phyloP scores from a whole-genome alignment of 35 echinoderm and acorn worm genomes.

The Chiridota heheva region DNA sequence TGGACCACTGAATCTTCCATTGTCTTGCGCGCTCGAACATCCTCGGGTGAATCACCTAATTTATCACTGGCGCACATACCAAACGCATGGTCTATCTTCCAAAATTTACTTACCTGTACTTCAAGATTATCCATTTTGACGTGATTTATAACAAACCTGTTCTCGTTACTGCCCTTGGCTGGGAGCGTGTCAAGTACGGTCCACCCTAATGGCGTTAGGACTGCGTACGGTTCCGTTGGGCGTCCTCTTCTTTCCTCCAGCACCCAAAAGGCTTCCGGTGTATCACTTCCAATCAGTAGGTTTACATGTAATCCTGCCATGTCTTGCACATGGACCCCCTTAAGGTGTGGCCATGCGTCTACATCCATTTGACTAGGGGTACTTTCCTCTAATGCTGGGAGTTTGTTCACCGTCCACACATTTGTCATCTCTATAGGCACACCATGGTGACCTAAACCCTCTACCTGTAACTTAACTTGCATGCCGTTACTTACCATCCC shows the following conservation, averaged over 20 bases:
- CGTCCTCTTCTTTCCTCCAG: background rate
- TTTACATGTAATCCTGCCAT: background rate
- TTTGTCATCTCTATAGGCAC: conserved; percentile 27
- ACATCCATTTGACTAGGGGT: conserved; percentile 30
- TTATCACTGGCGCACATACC: background rate
- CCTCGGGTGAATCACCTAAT: conserved; percentile 15
- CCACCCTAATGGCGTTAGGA: conserved; percentile 38
- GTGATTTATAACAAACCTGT: background rate
- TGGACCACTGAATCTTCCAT: background rate
- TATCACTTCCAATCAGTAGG: conserved; percentile 3
- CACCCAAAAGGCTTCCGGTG: background rate
- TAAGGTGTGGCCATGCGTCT: conserved; percentile 25
- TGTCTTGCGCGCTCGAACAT: background rate
- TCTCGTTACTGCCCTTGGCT: background rate
- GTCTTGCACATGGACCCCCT: background rate
- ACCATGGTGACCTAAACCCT: background rate
- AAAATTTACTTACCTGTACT: conserved; percentile 27
- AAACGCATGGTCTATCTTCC: conserved; percentile 35
- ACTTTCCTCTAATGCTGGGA: background rate
- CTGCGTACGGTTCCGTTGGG: conserved; percentile 41
- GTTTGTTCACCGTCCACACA: conserved; percentile 32
- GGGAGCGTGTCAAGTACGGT: background rate
- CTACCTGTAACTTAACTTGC: background rate
- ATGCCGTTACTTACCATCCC: background rate
- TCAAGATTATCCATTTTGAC: background rate